Percentiles rank a stretch among this genome's conserved stretches.
Evolutionary conservation across 2,113 vertebrate genomes (phyloP).

Genomic region (Phalacrocorax aristotelis): DNA sequence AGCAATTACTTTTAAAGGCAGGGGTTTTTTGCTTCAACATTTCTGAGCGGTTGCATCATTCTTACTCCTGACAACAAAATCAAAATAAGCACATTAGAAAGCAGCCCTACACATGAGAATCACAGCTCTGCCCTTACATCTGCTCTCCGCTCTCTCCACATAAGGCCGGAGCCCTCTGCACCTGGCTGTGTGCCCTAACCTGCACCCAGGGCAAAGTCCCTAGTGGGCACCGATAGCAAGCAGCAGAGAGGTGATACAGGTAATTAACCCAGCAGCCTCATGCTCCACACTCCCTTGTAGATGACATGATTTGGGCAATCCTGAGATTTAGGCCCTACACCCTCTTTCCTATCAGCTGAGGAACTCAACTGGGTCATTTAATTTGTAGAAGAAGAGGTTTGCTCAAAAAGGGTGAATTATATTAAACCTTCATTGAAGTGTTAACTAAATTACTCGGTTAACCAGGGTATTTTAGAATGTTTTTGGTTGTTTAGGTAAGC

Average conservation of each 20-base stretch:
- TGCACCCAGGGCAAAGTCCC: not conserved
- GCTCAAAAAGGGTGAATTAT: not conserved
- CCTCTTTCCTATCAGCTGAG: not conserved
- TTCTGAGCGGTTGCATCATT: conserved; percentile 43
- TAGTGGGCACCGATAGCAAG: accelerated
- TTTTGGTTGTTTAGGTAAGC: not conserved
- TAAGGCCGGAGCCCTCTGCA: not conserved
- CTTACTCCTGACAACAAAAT: conserved; percentile 26
- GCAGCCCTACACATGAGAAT: not conserved
- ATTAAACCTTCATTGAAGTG: not conserved
- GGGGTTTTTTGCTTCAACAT: conserved; percentile 14
- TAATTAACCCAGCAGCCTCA: not conserved
- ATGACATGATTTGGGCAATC: not conserved
- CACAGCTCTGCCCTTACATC: not conserved
- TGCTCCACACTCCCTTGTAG: too few relatives aligned
- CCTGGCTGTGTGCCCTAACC: too few relatives aligned
- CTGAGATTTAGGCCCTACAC: not conserved
- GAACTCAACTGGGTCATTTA: not conserved
- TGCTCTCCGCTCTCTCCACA: not conserved
- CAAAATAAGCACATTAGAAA: not conserved
- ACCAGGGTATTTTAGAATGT: conserved; percentile 1
- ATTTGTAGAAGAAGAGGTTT: not conserved
- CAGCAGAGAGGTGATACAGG: not conserved
- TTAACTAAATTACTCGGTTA: not conserved
- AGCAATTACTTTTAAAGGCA: conserved; percentile 50